Percentiles rank a stretch among this genome's conserved stretches.
phyloP scores from a whole-genome alignment of 1,140 invertebrate genomes.

The Drosophila sulfurigaster region DNA sequence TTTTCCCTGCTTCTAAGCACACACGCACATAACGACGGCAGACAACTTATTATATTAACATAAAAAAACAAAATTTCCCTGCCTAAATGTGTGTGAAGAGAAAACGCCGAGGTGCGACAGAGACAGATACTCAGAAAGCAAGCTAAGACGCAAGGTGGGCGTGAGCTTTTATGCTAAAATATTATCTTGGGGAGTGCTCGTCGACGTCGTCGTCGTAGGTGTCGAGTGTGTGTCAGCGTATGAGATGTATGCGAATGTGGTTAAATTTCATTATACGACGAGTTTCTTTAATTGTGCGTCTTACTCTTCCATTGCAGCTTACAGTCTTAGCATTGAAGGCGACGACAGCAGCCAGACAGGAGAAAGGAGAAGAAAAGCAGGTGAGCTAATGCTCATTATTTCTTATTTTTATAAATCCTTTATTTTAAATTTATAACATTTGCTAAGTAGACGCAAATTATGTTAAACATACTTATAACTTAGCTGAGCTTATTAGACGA shows the following conservation, averaged over 20 bases:
- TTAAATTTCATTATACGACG: constrained; percentile 50
- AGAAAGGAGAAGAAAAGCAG: neutral
- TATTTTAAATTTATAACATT: neutral
- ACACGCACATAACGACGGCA: constrained; percentile 27
- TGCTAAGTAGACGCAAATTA: neutral
- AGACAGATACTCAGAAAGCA: too few species aligned
- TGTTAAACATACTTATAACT: neutral
- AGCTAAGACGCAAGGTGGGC: constrained; percentile 10
- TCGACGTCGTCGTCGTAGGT: neutral
- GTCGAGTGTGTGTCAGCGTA: constrained; percentile 22
- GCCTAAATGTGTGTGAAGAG: constrained; percentile 23
- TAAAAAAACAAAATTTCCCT: constrained; percentile 39
- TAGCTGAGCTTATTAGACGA: neutral
- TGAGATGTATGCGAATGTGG: constrained; percentile 28
- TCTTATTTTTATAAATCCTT: neutral
- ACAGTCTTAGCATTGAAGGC: constrained; percentile 21
- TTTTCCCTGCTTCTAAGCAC: constrained; percentile 3
- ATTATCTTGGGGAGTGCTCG: constrained; percentile 1
- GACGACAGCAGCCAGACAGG: constrained; percentile 22
- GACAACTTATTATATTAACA: constrained; percentile 70
- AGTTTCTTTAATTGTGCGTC: constrained; percentile 65
- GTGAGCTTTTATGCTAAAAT: constrained; percentile 27
- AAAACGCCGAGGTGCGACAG: constrained; percentile 9
- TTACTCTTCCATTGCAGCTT: constrained; percentile 65
- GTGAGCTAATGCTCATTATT: constrained; percentile 4